Evolutionary conservation across 2,113 vertebrate genomes (phyloP).

Genomic region (Rattus rattus): DNA sequence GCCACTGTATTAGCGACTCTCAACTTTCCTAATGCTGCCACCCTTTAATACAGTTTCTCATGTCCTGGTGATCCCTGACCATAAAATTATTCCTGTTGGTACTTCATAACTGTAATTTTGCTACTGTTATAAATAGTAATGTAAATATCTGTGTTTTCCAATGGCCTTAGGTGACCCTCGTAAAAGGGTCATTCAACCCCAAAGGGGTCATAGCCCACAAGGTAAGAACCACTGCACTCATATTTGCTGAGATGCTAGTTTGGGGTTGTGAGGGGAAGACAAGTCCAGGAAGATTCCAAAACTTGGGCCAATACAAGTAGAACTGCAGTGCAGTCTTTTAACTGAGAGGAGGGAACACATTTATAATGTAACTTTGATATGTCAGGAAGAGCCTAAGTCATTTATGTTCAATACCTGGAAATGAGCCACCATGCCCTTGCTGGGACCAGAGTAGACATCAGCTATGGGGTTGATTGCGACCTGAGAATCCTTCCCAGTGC

Average conservation of each 20-base stretch:
- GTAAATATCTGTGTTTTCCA: background rate
- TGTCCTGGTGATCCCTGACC: background rate
- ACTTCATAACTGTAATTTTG: background rate
- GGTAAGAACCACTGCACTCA: background rate
- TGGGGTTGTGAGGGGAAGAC: background rate
- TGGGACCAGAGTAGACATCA: background rate
- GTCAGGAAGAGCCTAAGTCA: background rate
- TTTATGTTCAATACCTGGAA: background rate
- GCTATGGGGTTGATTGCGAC: background rate
- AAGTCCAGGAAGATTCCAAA: background rate
- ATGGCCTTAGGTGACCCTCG: background rate
- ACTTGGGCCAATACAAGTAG: background rate
- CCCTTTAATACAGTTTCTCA: too few species aligned
- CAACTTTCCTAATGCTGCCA: background rate
- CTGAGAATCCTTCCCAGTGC: background rate
- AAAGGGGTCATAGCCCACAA: background rate
- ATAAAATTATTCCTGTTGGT: background rate
- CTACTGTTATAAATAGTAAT: background rate
- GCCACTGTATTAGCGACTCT: background rate
- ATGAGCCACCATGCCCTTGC: background rate
- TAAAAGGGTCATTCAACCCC: background rate
- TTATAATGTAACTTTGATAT: background rate
- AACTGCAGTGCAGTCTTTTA: background rate
- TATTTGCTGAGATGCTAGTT: background rate
- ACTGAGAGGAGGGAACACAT: background rate